Evolutionary conservation across 2,797 vertebrate genomes (phyloP).

Genomic region (Meriones psammophilus): DNA sequence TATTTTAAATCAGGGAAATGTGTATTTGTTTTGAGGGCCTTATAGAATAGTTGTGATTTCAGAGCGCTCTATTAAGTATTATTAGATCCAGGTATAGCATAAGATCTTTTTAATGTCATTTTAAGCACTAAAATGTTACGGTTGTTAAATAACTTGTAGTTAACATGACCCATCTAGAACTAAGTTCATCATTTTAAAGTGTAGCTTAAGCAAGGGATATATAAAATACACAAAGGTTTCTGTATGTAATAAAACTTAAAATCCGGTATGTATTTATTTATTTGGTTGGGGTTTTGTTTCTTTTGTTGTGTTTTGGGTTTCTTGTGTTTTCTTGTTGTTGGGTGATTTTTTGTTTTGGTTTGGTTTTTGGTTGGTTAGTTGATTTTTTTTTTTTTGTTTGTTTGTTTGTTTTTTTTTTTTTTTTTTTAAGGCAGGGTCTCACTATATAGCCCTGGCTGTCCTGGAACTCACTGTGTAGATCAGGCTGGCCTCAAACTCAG

Average conservation of each 20-base stretch:
- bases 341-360: background rate
- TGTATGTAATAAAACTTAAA: conserved; percentile 64
- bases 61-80: conserved; percentile 72
- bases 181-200: conserved; percentile 66
- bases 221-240: conserved; percentile 67
- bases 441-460: background rate
- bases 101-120: conserved; percentile 43
- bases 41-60: conserved; percentile 78
- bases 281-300: background rate
- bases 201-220: conserved; percentile 41
- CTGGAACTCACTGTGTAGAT: background rate
- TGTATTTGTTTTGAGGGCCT: conserved; percentile 71
- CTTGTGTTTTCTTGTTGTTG: too few species aligned
- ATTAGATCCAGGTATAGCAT: conserved; percentile 77
- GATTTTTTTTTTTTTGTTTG: too few species aligned
- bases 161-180: conserved; percentile 58
- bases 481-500: background rate
- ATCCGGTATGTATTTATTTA: background rate
- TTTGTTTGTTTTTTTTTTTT: background rate
- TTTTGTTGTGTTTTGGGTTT: too few species aligned
- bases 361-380: background rate
- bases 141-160: conserved; percentile 66
- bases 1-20: conserved; percentile 68
- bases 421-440: background rate
- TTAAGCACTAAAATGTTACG: conserved; percentile 64